A percentile compares a stretch with the other conserved stretches of the same genome.
These are phyloP conservation scores for Leptothorax acervorum DNA, from an alignment of 2,888 invertebrate species.

Conservation along the genomic window DNA sequence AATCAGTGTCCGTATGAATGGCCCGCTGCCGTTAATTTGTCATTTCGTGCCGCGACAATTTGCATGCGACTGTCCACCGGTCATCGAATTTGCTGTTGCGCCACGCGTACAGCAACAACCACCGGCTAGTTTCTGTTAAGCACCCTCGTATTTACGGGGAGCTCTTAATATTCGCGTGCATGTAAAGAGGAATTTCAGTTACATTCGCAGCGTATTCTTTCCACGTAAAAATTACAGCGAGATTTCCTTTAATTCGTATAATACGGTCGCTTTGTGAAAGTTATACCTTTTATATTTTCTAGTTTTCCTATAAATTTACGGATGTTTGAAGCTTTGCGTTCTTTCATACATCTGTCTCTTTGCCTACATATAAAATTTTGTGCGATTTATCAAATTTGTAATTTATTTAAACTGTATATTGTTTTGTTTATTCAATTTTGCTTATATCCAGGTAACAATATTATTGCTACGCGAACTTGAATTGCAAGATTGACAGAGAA, in stretches of 20 bases:
- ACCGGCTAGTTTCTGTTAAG: slow-evolving; percentile 17
- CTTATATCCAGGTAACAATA: not conserved
- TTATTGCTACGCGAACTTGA: not conserved
- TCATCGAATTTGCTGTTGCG: slow-evolving; percentile 62
- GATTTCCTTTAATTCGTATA: not conserved
- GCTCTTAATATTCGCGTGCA: slow-evolving; percentile 26
- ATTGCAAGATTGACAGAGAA: slow-evolving; percentile 1
- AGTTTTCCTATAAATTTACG: not conserved
- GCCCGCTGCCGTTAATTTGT: slow-evolving; percentile 81
- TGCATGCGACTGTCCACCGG: slow-evolving; percentile 75
- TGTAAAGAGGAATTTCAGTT: slow-evolving; percentile 20
- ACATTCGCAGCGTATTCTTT: not conserved
- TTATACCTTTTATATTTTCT: not conserved
- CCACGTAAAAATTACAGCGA: not conserved
- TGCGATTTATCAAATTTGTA: not conserved
- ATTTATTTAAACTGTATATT: not conserved
- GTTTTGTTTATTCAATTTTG: not conserved
- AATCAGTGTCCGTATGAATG: slow-evolving; percentile 83
- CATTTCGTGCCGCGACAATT: slow-evolving; percentile 82
- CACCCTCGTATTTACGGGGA: slow-evolving; percentile 19
- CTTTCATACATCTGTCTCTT: not conserved
- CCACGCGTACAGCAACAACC: slow-evolving; percentile 51
- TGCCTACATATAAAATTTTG: not conserved
- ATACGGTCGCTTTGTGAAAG: not conserved
- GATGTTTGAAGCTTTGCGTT: not conserved